Evolutionary conservation across 2,888 invertebrate species (phyloP), one percentile per base, ranked within the genome.

Genomic region (Salticus scenicus): DNA sequence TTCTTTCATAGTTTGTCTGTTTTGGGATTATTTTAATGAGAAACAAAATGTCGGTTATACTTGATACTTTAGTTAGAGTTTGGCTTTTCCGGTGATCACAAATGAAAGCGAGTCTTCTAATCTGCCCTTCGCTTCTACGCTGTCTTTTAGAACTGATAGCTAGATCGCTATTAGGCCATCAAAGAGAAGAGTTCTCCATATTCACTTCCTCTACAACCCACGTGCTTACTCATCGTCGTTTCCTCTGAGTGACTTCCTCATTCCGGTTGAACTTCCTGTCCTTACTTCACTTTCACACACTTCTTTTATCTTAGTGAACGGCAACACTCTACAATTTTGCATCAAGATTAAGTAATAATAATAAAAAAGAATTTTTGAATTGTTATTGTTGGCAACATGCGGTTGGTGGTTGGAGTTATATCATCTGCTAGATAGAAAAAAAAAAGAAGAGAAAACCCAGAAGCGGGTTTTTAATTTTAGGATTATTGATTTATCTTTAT

Each of bases 261-360:
- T 85, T 85, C 85, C 85, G 85, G 83, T 77, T 77, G 76, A 83
- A 83, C 83, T 83, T 83, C 83, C 83, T 83, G 83, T 83, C 76
- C 83, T 83, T 66, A 81, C 66, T 79, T 70, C 42, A 47, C 73
- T 71, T 71, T 70, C 82, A 33, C 82, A 75, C 67, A 83, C 31
- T 71, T 76, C 64, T 75, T 76, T 57, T 64, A 41, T 33, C 63
- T 69, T 1, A 37, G 37, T 47, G 47, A 47, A 47, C 47, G 47
- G 47, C 47, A 47, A 47, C 47, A 47, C 47, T 47, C 47, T 10
- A 12, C 47, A 17, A 47, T 17, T 10, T 37, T 10, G 37, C 37
- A 37, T 7, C 10, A 4, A 37, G 37, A 37, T 37, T 37, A 37
- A 37, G 37, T 37, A 37, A 37, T 37, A 37, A n/a, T n/a, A n/a